A percentile compares a stretch with the other conserved stretches of the same genome.
phyloP scores from a whole-genome alignment of 2,797 vertebrate species.

The Anguilla megastoma region DNA sequence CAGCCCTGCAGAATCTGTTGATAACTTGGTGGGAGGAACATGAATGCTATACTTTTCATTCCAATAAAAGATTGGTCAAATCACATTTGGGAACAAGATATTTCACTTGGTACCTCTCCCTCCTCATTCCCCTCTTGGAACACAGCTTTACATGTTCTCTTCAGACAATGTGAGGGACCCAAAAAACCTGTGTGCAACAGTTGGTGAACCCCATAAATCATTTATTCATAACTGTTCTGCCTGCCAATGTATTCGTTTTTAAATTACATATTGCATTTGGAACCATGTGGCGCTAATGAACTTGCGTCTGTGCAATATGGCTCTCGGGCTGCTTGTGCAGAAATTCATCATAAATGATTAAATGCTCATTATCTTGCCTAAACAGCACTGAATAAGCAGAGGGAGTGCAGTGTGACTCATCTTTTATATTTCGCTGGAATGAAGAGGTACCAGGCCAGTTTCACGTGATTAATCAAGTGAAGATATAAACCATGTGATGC shows the following conservation, averaged over 20 bases:
- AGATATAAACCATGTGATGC: not conserved
- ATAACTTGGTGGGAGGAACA: not conserved
- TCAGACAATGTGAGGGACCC: not conserved
- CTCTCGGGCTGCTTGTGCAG: not conserved
- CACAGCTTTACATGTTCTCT: not conserved
- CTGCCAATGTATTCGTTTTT: not conserved
- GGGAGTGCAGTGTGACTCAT: not conserved
- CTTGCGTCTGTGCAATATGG: not conserved
- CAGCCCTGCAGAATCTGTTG: not conserved
- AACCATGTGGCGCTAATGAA: not conserved
- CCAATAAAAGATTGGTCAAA: not conserved
- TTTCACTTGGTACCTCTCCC: not conserved
- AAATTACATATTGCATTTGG: not conserved
- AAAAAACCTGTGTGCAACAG: not conserved
- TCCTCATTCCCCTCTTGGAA: not conserved
- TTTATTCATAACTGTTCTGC: not conserved
- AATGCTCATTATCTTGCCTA: not conserved
- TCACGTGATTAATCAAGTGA: not conserved
- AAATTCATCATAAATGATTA: not conserved
- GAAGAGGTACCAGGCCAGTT: not conserved
- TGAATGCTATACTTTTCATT: not conserved
- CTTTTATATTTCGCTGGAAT: not conserved
- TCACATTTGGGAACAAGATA: not conserved
- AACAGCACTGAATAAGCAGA: not conserved
- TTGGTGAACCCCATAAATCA: not conserved